Evolutionary conservation across 2,888 invertebrate species (phyloP), one percentile per base, ranked within the genome.

Genomic region (Aspidapion aeneum): DNA sequence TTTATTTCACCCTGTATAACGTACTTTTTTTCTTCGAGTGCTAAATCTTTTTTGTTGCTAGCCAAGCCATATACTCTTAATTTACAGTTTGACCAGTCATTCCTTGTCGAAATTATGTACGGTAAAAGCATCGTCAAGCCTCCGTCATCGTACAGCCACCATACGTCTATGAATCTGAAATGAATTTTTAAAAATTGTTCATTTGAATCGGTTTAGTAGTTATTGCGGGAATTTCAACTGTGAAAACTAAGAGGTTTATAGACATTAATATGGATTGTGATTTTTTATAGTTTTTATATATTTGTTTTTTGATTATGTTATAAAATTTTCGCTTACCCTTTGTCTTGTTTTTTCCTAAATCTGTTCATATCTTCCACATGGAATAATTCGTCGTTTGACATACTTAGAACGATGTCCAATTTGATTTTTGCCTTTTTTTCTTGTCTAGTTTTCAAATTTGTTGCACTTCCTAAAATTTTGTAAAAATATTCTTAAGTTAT

Each of bases 141-240:
- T 74, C 93, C 93, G 79, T 93, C 96, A 78, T 97, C 97, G 79
- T 96, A 97, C 72, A 97, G 81, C 97, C 97, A 98, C 93, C 96
- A 96, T 55, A 96, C 95, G 81, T 96, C 96, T 54, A 96, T 89
- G 0, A 87, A 89, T 12, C 67, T 67, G 21, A n/a, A 62, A 58
- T 50, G 18, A n/a, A 18, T 5, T 18, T 18, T 16, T n/a, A n/a
- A n/a, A n/a, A n/a, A n/a, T n/a, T n/a, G n/a, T 18, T 52, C 5
- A 50, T 61, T 48, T 1, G 17, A 19, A 35, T 35, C 35, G 35
- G 35, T 35, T 35, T 7, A 35, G 35, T 35, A 35, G 35, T 35
- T 35, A 7, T 35, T 35, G n/a, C n/a, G n/a, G n/a, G n/a, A n/a
- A n/a, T n/a, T n/a, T n/a, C n/a, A n/a, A n/a, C n/a, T n/a, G n/a